Evolutionary conservation across 2,113 vertebrate species (phyloP), one percentile per base, ranked within the genome.

Genomic region (Phrynosoma blainvillii): DNA sequence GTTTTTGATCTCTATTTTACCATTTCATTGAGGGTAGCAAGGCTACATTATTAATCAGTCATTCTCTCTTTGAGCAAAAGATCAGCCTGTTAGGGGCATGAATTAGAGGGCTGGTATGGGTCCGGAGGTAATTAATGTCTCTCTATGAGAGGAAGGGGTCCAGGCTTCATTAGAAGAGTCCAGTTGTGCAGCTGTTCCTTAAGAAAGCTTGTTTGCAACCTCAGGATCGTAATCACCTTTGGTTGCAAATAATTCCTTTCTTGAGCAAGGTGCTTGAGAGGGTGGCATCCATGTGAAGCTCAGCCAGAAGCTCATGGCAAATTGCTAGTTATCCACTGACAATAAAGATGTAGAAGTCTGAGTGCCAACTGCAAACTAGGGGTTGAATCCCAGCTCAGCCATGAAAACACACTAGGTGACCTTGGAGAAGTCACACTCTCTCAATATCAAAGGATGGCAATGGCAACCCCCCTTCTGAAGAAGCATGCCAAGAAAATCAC

Each of bases 11-110:
- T 88, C 42, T 66, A 27, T 66, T 59, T 76, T 82, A 83, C 47
- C 59, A 30, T 80, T 87, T 73, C 68, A 87, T 83, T 68, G 86
- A 40, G 76, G 21, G 59, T 56, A 76, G 32, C 79, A 66, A 87
- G 59, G n/a, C 80, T 82, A 83, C 73, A 77, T 74, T 75, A 82
- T 75, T 82, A 87, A 87, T 82, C 80, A 75, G 79, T 36, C 81
- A 16, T 76, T 82, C 79, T 82, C 47, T 80, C 78, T 87, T 14
- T 59, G 52, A 42, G 78, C 18, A 73, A 42, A 81, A 81, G 47
- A 79, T 20, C 70, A 65, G 70, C 27, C 30, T 66, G 73, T 54
- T 30, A 80, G 27, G 25, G 40, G 73, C 20, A 76, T 82, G 66
- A 82, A 88, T 77, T 88, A 83, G 52, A 36, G 54, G 73, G 20